These are phyloP conservation scores for Mactromeris polynyma DNA, from an alignment of 2,888 invertebrate genomes.

Conservation along the genomic window DNA sequence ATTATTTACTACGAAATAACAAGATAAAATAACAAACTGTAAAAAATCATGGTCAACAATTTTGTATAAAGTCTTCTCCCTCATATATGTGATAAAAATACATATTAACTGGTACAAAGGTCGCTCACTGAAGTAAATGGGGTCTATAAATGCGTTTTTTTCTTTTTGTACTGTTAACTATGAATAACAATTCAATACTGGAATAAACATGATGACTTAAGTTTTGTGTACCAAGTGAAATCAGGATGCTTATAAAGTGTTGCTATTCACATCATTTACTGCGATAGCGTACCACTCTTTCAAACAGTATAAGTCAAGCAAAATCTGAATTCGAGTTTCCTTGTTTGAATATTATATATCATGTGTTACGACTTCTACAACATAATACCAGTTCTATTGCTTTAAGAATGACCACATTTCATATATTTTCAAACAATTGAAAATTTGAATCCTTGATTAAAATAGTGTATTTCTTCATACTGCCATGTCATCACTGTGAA, in stretches of 20 bases:
- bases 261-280: neutral
- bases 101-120: neutral
- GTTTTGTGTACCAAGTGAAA: neutral
- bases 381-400: too few species aligned
- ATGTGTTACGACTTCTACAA: too few species aligned
- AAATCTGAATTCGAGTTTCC: too few species aligned
- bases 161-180: neutral
- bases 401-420: too few species aligned
- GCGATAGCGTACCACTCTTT: neutral
- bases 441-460: too few species aligned
- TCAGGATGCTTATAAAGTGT: neutral
- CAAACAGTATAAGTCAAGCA: too few species aligned
- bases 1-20: neutral
- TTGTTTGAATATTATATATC: too few species aligned
- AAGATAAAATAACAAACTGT: neutral
- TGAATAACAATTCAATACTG: neutral
- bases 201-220: neutral
- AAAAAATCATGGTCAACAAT: constrained; percentile 6
- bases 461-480: too few species aligned
- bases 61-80: neutral
- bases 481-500: too few species aligned
- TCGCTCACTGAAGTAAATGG: neutral
- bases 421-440: too few species aligned
- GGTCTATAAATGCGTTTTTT: neutral
- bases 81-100: neutral